Evolutionary conservation across 92 coral and sea anemone genomes (phyloP).

Genomic region (Phenganax marumi): DNA sequence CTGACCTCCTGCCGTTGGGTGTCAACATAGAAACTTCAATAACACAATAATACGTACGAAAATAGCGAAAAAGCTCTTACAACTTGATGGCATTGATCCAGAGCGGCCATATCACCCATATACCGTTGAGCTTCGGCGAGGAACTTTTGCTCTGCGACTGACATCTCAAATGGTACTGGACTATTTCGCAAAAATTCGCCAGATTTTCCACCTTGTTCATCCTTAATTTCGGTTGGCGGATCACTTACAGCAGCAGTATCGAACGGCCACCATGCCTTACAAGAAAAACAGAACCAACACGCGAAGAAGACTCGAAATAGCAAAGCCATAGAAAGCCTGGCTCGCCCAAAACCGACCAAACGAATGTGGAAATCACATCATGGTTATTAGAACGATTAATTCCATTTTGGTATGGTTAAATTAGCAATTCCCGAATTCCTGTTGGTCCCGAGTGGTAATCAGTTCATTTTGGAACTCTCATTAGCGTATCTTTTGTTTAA

Average conservation of each 20-base stretch:
- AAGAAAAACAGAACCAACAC: not conserved
- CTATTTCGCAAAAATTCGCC: conserved; percentile 74
- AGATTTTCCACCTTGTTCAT: conserved; percentile 35
- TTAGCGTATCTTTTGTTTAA: conserved; percentile 2
- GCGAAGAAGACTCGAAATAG: not conserved
- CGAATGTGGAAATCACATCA: not conserved
- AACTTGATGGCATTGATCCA: conserved; percentile 92
- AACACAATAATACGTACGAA: not conserved
- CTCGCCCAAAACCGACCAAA: not conserved
- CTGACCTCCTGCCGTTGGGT: no score
- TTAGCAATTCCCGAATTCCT: not conserved
- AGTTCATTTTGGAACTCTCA: not conserved
- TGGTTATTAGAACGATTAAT: not conserved
- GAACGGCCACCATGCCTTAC: conserved; percentile 81
- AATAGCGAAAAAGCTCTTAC: conserved; percentile 52
- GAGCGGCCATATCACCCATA: conserved; percentile 84
- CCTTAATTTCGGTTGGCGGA: conserved; percentile 51
- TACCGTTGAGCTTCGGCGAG: conserved; percentile 83
- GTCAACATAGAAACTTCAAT: no score
- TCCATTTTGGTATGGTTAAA: not conserved
- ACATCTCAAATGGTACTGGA: conserved; percentile 97
- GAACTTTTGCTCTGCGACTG: conserved; percentile 85
- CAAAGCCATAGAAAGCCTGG: not conserved
- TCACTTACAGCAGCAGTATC: conserved; percentile 41
- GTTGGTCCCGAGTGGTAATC: not conserved